A percentile compares a stretch with the other conserved stretches of the same genome.
phyloP scores from a whole-genome alignment of 2,888 invertebrate genomes.

The Philhelius pedissequus region DNA sequence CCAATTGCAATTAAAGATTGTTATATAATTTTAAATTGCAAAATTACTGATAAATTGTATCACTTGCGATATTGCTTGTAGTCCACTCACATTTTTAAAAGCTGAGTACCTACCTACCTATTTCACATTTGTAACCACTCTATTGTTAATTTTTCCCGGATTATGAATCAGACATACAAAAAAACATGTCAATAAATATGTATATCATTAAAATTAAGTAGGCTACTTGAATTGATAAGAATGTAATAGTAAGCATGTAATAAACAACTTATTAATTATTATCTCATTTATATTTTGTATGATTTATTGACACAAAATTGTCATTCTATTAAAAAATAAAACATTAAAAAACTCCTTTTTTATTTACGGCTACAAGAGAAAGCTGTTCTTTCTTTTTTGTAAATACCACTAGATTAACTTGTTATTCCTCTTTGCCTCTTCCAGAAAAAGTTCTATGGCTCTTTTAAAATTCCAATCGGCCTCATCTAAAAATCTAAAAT shows the following conservation, averaged over 20 bases:
- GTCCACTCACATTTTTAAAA: neutral
- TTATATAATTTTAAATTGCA: too few relatives aligned
- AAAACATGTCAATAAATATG: neutral
- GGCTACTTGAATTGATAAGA: constrained; percentile 30
- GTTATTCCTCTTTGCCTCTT: constrained; percentile 69
- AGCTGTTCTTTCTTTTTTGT: neutral
- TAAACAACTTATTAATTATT: constrained; percentile 4
- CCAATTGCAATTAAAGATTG: too few relatives aligned
- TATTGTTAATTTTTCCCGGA: neutral
- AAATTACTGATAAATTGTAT: too few relatives aligned
- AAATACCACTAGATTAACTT: constrained; percentile 57
- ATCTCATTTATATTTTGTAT: constrained; percentile 5
- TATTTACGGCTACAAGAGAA: neutral
- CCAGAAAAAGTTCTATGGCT: constrained; percentile 71
- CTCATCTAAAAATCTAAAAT: constrained; percentile 72
- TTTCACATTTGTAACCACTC: neutral
- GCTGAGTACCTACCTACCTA: neutral
- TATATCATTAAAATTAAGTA: constrained; percentile 9
- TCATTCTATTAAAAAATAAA: neutral
- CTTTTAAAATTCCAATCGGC: constrained; percentile 73
- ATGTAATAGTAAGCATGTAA: neutral
- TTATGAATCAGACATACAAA: constrained; percentile 2
- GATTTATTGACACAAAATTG: constrained; percentile 1
- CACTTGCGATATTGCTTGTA: neutral
- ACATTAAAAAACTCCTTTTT: neutral